These are phyloP conservation scores for Carcharodon carcharias DNA, from an alignment of 2,797 vertebrate genomes.

Conservation along the genomic window DNA sequence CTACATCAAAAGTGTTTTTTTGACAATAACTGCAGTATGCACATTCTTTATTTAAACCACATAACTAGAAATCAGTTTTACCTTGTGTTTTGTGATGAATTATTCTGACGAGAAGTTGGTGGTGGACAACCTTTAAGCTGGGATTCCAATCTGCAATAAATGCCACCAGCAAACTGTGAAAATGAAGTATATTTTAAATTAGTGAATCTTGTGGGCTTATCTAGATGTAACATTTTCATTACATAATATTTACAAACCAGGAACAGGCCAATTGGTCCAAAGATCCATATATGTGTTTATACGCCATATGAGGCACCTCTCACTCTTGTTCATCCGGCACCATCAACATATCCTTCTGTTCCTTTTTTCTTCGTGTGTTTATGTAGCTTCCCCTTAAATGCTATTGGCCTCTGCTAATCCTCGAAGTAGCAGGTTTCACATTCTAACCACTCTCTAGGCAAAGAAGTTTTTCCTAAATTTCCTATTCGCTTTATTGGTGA, in stretches of 20 bases:
- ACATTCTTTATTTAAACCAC: neutral
- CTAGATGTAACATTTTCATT: neutral
- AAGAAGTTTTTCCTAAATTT: neutral
- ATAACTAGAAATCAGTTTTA: conserved; percentile 47
- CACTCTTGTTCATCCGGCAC: neutral
- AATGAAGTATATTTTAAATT: conserved; percentile 35
- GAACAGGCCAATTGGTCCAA: neutral
- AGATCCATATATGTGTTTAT: neutral
- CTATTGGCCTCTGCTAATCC: neutral
- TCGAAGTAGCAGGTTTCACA: neutral
- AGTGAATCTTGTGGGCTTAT: neutral
- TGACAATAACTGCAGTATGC: neutral
- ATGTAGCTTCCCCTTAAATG: neutral
- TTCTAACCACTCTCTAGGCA: neutral
- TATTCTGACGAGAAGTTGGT: conserved; percentile 61
- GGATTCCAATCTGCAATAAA: conserved; percentile 83
- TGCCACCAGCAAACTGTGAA: conserved; percentile 76
- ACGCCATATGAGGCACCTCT: neutral
- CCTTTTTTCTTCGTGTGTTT: neutral
- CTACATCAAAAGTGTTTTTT: neutral
- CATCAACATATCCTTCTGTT: neutral
- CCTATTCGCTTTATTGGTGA: neutral
- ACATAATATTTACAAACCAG: neutral
- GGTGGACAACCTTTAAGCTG: conserved; percentile 74
- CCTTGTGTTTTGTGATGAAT: conserved; percentile 76